These are phyloP conservation scores for Drosophila infuscata DNA, from an alignment of 2,888 invertebrate genomes.

Conservation along the genomic window DNA sequence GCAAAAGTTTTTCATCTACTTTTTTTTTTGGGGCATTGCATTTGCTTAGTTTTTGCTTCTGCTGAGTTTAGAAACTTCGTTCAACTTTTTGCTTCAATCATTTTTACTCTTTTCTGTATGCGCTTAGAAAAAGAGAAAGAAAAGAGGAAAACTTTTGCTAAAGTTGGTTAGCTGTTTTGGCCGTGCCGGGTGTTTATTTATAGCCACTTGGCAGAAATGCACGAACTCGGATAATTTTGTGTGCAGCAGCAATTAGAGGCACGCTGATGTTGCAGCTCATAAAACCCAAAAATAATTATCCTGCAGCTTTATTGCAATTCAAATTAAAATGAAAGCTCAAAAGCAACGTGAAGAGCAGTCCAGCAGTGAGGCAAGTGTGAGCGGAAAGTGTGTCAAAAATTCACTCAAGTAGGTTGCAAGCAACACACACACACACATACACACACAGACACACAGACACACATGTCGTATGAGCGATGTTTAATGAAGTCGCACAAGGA, in stretches of 20 bases:
- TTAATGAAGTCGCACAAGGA: slow-evolving; percentile 60
- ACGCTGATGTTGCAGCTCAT: slow-evolving; percentile 49
- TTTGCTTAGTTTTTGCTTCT: slow-evolving; percentile 16
- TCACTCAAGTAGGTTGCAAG: slow-evolving; percentile 38
- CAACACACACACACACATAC: slow-evolving; percentile 3
- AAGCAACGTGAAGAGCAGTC: slow-evolving; percentile 10
- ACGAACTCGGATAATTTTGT: slow-evolving; percentile 48
- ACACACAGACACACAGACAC: slow-evolving; percentile 5
- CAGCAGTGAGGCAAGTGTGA: slow-evolving; percentile 26
- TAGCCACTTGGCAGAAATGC: slow-evolving; percentile 46
- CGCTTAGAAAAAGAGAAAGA: neutral
- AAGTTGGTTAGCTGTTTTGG: slow-evolving; percentile 36
- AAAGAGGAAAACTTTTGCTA: slow-evolving; percentile 25
- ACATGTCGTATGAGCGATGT: slow-evolving; percentile 69
- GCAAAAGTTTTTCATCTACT: slow-evolving; percentile 9
- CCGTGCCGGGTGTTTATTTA: slow-evolving; percentile 55
- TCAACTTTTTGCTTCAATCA: slow-evolving; percentile 64
- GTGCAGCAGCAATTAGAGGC: slow-evolving; percentile 53
- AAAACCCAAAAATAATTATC: slow-evolving; percentile 36
- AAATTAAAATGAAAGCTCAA: slow-evolving; percentile 42
- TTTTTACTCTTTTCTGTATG: slow-evolving; percentile 38
- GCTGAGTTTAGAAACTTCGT: slow-evolving; percentile 50
- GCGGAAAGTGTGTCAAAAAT: slow-evolving; percentile 56
- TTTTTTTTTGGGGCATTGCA: slow-evolving; percentile 17
- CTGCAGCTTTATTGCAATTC: slow-evolving; percentile 41